Conservation (phyloP, 1,140 invertebrate species). For the Oryzaephilus surinamensis region DNA sequence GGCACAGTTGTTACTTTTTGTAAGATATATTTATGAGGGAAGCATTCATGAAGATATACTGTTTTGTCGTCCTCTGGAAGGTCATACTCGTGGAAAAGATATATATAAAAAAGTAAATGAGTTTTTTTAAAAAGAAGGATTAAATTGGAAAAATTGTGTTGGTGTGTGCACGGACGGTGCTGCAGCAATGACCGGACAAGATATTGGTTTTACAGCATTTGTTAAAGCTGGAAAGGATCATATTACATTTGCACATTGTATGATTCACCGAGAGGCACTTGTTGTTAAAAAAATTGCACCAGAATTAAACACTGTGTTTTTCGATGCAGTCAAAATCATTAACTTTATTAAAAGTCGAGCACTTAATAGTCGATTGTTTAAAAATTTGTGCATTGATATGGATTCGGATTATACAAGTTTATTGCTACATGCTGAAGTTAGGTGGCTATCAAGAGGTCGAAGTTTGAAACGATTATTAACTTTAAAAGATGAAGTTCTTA, state of each 20-base stretch:
- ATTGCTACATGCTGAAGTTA: slow-evolving; percentile 17
- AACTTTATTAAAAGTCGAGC: slow-evolving; percentile 18
- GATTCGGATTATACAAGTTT: slow-evolving; percentile 14
- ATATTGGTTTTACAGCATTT: slow-evolving; percentile 26
- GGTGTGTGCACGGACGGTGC: slow-evolving; percentile 33
- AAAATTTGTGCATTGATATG: slow-evolving; percentile 15
- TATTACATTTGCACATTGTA: slow-evolving; percentile 16
- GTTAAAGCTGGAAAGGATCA: slow-evolving; percentile 17
- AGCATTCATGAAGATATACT: slow-evolving; percentile 11
- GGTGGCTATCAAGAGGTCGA: slow-evolving; percentile 14
- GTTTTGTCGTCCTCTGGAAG: slow-evolving; percentile 17
- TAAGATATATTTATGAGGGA: slow-evolving; percentile 3
- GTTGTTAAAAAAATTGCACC: slow-evolving; percentile 18
- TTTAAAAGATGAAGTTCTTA: slow-evolving; percentile 14
- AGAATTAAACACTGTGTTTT: slow-evolving; percentile 16
- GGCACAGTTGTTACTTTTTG: slow-evolving; percentile 7
- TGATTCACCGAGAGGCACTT: slow-evolving; percentile 19
- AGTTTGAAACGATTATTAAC: slow-evolving; percentile 13
- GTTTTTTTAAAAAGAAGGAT: slow-evolving; percentile 22
- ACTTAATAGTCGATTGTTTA: slow-evolving; percentile 15
- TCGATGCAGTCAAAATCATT: slow-evolving; percentile 18
- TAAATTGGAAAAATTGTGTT: slow-evolving; percentile 23
- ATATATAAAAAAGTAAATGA: slow-evolving; percentile 23
- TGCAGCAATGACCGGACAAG: slow-evolving; percentile 30
- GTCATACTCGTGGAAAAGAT: slow-evolving; percentile 15